These are phyloP conservation scores for Ophioderma brevispina DNA, from an alignment of 35 echinoderm and acorn worm species.

Conservation along the genomic window DNA sequence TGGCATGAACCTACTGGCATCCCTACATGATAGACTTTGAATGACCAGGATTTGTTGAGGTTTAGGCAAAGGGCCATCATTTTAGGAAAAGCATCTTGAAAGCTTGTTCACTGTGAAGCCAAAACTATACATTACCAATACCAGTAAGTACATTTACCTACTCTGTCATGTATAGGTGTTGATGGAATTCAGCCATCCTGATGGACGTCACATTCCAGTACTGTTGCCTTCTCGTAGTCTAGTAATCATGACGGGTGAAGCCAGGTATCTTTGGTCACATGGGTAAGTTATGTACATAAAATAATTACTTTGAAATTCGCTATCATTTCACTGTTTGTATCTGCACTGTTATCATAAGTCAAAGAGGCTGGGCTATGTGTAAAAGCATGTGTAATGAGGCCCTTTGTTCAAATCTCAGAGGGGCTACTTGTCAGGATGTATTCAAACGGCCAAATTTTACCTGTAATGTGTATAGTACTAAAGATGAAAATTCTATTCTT, in stretches of 20 bases:
- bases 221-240: constrained; percentile 76
- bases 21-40: background rate
- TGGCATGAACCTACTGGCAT: background rate
- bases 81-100: background rate
- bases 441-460: background rate
- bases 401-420: background rate
- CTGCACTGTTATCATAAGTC: too few species aligned
- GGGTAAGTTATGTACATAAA: constrained; percentile 72
- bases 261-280: constrained; percentile 91
- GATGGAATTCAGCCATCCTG: constrained; percentile 89
- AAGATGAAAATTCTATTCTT: too few species aligned
- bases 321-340: too few species aligned
- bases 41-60: background rate
- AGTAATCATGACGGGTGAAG: constrained; percentile 82
- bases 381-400: too few species aligned
- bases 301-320: too few species aligned
- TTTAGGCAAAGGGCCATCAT: background rate
- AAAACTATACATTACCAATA: background rate
- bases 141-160: background rate
- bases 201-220: constrained; percentile 70
- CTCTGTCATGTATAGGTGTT: constrained; percentile 56
- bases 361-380: too few species aligned
- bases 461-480: too few species aligned
- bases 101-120: background rate
- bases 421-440: background rate